Evolutionary conservation across 2,113 vertebrate genomes (phyloP).

Genomic region (Pterophyllum scalare): DNA sequence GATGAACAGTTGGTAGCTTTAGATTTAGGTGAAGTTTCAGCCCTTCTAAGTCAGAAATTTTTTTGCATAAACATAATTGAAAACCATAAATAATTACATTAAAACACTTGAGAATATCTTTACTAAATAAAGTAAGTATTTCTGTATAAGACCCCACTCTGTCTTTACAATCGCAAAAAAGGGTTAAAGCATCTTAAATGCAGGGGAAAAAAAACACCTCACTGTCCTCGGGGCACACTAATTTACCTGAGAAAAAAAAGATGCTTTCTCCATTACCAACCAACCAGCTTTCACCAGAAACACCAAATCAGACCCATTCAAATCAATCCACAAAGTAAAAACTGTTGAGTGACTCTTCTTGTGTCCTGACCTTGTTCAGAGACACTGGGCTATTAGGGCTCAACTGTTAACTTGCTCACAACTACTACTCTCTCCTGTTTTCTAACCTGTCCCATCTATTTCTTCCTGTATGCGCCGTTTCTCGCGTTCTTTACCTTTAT

Average conservation of each 20-base stretch:
- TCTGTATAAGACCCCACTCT: not conserved
- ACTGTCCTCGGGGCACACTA: not conserved
- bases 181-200: not conserved
- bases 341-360: conserved; percentile 4
- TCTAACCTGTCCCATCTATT: conserved; percentile 23
- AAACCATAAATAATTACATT: no score
- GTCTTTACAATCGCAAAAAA: not conserved
- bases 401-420: conserved; percentile 3
- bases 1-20: not conserved
- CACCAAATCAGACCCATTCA: not conserved
- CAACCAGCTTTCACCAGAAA: not conserved
- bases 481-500: conserved; percentile 40
- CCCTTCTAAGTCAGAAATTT: not conserved
- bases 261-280: not conserved
- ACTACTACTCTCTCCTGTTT: conserved; percentile 23
- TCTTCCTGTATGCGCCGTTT: conserved; percentile 19
- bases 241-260: not conserved
- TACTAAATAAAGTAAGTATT: not conserved
- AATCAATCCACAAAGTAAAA: conserved; percentile 4
- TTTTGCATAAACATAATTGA: not conserved
- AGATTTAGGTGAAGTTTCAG: not conserved
- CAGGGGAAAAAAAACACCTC: not conserved
- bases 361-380: not conserved
- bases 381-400: conserved; percentile 6
- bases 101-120: no score